These are phyloP conservation scores for Dyspetes luteomarginatus DNA, from an alignment of 2,888 invertebrate genomes.

Conservation along the genomic window DNA sequence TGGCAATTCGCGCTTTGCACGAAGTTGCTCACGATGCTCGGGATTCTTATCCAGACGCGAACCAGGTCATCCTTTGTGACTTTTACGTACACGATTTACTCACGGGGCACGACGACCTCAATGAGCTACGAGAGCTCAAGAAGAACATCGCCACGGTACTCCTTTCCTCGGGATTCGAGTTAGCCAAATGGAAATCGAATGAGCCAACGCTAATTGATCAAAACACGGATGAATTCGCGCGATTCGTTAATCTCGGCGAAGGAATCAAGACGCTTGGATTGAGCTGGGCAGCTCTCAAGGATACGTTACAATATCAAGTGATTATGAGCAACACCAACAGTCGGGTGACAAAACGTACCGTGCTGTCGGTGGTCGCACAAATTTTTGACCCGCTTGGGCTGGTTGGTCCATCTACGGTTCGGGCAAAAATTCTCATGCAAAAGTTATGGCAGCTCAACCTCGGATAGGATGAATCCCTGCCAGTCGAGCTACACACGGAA, in stretches of 20 bases:
- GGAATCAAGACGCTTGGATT: conserved; percentile 26
- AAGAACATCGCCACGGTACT: conserved; percentile 33
- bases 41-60: conserved; percentile 9
- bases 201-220: conserved; percentile 12
- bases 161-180: conserved; percentile 25
- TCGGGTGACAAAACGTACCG: conserved; percentile 34
- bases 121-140: conserved; percentile 17
- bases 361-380: conserved; percentile 38
- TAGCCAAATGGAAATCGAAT: conserved; percentile 59
- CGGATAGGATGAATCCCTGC: conserved; percentile 66
- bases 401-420: conserved; percentile 52
- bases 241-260: neutral
- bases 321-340: neutral
- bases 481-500: neutral
- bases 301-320: conserved; percentile 16
- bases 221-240: neutral
- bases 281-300: neutral
- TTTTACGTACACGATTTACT: conserved; percentile 62
- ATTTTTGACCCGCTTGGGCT: conserved; percentile 64
- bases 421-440: conserved; percentile 53
- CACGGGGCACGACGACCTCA: conserved; percentile 39
- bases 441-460: conserved; percentile 44
- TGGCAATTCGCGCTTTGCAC: conserved; percentile 58
- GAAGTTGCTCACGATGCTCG: conserved; percentile 21
- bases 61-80: conserved; percentile 42